These are phyloP conservation scores for Harpegnathos saltator DNA, from an alignment of 1,140 invertebrate genomes.

Conservation along the genomic window DNA sequence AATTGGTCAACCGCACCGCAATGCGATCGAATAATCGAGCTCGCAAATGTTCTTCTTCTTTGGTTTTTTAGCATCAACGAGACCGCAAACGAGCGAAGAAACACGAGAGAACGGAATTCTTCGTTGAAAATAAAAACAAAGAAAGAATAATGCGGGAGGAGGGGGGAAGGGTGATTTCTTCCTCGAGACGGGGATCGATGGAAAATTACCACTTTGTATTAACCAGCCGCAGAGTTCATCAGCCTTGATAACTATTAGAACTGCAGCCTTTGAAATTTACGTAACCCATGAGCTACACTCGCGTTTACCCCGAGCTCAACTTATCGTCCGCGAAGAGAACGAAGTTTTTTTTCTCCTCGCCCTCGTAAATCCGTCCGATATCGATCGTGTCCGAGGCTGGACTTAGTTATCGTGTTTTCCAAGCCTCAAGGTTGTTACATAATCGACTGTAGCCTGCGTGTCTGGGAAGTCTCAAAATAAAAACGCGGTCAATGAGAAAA, in stretches of 20 bases:
- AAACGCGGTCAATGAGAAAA: too few species aligned
- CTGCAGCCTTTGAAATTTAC: slow-evolving; percentile 25
- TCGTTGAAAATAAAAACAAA: not conserved
- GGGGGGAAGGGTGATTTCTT: not conserved
- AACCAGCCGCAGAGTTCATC: not conserved
- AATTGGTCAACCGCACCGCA: too few species aligned
- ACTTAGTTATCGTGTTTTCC: slow-evolving; percentile 51
- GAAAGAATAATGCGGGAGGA: too few species aligned
- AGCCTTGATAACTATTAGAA: not conserved
- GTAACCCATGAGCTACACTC: slow-evolving; percentile 7
- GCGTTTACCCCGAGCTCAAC: slow-evolving; percentile 33
- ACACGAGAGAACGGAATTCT: not conserved
- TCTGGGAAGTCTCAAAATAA: not conserved
- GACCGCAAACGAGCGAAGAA: not conserved
- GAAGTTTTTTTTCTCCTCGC: slow-evolving; percentile 25
- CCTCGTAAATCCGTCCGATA: slow-evolving; percentile 45
- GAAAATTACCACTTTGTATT: not conserved
- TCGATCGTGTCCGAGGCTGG: slow-evolving; percentile 48
- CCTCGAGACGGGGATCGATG: not conserved
- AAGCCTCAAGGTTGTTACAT: slow-evolving; percentile 41
- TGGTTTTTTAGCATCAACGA: not conserved
- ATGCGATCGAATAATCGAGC: too few species aligned
- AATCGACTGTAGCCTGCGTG: slow-evolving; percentile 25
- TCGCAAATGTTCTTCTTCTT: too few species aligned
- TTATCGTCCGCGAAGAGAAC: slow-evolving; percentile 7